Base-by-base conservation (phyloP, 2,113 vertebrate species). In the Machaerirhynchus nigripectus region DNA sequence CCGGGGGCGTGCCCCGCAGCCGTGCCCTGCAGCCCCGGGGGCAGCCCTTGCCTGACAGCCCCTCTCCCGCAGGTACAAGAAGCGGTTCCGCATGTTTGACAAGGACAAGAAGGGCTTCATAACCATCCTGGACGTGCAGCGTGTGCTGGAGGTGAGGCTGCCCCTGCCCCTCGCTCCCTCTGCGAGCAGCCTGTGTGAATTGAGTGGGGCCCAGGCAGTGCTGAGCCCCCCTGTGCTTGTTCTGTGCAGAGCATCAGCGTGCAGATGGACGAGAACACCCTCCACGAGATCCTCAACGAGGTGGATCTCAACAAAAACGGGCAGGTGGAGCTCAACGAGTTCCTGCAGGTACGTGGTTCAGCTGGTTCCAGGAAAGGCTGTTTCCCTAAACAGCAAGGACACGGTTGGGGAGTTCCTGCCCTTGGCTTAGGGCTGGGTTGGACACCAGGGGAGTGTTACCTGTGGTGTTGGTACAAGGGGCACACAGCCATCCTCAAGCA, bases 241-340 rank as follows among this genome's bases (percentile, higher is more conserved):
- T 87, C 59, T 71, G 67, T 88, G 77, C 93, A 99, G 99, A 99
- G 98, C 97, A 98, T 99, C 97, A 98, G 97, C 19, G 89, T 99
- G 87, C 98, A 99, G 69, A 99, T 99, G 23, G 99, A 99, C 84
- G 98, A 99, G 88, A 98, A 99, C 19, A 97, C 99, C 1, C 98
- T 99, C 4, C 99, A 99, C 59, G 99, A 99, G 63, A 99, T 99
- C 94, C 98, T 99, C 28, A 99, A 98, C 15, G 99, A 99, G 90
- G 99, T 99, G 73, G 99, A 99, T 90, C 98, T 99, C 78, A 99
- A 99, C 98, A 99, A 99, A 82, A 99, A 99, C 4, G 99, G 99
- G n/a, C 99, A 99, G 87, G 99, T 99, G 39, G 99, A 99, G 92
- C 98, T 99, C 67, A 98, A 99, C 60, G 99, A 99, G 95, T 99